Percentiles rank a stretch among this genome's conserved stretches.
These are phyloP conservation scores for Saccostrea echinata DNA, from an alignment of 1,140 invertebrate genomes.

Conservation along the genomic window DNA sequence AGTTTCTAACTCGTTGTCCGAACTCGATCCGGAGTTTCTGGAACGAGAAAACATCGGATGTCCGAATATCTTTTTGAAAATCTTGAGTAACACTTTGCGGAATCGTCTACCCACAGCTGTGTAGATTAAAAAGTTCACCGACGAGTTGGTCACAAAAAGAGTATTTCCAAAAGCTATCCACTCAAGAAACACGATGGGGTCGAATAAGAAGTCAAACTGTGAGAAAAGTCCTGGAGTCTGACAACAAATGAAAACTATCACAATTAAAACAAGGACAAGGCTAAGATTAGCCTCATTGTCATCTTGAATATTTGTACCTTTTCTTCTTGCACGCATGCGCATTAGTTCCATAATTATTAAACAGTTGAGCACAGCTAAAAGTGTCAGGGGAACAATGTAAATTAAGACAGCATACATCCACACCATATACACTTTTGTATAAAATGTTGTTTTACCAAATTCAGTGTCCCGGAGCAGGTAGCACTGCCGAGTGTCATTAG, in stretches of 20 bases:
- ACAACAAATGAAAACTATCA: slow-evolving; percentile 75
- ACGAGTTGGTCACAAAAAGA: slow-evolving; percentile 74
- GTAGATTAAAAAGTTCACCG: slow-evolving; percentile 77
- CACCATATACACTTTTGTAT: slow-evolving; percentile 68
- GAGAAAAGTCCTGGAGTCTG: slow-evolving; percentile 75
- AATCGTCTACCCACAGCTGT: slow-evolving; percentile 75
- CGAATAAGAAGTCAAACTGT: slow-evolving; percentile 71
- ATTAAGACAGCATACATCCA: slow-evolving; percentile 72
- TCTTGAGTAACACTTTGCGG: slow-evolving; percentile 67
- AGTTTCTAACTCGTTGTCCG: slow-evolving; percentile 8
- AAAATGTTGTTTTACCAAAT: slow-evolving; percentile 67
- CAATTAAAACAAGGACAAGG: slow-evolving; percentile 73
- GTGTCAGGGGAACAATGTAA: slow-evolving; percentile 70
- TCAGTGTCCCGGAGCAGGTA: slow-evolving; percentile 62
- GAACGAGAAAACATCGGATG: slow-evolving; percentile 48
- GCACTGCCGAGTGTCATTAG: slow-evolving; percentile 44
- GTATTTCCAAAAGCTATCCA: slow-evolving; percentile 74
- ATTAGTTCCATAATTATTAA: slow-evolving; percentile 75
- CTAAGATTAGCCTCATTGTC: slow-evolving; percentile 76
- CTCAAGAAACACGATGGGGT: slow-evolving; percentile 63
- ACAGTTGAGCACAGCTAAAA: slow-evolving; percentile 64
- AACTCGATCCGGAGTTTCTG: slow-evolving; percentile 27
- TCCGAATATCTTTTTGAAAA: slow-evolving; percentile 61
- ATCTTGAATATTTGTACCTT: slow-evolving; percentile 71
- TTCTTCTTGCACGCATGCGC: slow-evolving; percentile 71